A percentile compares a stretch with the other conserved stretches of the same genome.
These are phyloP conservation scores for Argyrosomus regius DNA, from an alignment of 2,797 vertebrate genomes.

Conservation along the genomic window DNA sequence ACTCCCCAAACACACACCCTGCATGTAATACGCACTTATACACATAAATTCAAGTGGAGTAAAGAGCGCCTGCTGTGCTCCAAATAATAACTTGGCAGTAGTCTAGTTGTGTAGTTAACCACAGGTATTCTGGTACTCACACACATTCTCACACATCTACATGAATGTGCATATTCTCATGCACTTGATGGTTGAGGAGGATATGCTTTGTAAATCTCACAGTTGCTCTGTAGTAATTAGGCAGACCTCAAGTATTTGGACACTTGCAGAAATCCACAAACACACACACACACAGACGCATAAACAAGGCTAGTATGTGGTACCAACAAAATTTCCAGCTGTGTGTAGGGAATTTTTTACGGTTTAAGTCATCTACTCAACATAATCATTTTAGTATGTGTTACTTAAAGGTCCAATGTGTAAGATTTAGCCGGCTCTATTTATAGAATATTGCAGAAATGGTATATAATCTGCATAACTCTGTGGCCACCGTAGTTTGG, in stretches of 20 bases:
- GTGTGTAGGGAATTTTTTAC: neutral
- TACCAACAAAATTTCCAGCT: neutral
- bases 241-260: slow-evolving; percentile 57
- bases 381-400: neutral
- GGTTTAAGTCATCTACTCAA: neutral
- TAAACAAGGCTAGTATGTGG: neutral
- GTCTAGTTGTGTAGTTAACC: slow-evolving; percentile 18
- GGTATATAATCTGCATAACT: no score
- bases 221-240: slow-evolving; percentile 74
- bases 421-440: no score
- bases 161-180: slow-evolving; percentile 19
- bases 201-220: slow-evolving; percentile 42
- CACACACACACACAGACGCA: neutral
- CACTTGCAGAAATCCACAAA: slow-evolving; percentile 11
- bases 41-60: neutral
- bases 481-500: no score
- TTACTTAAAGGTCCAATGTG: neutral
- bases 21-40: slow-evolving; percentile 13
- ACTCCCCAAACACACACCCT: neutral
- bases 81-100: slow-evolving; percentile 20
- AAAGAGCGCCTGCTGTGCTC: slow-evolving; percentile 17
- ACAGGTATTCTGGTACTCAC: slow-evolving; percentile 41
- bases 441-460: no score
- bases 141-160: slow-evolving; percentile 1
- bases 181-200: slow-evolving; percentile 25